Evolutionary conservation across 2,113 vertebrate genomes (phyloP).

Genomic region (Python bivittatus): DNA sequence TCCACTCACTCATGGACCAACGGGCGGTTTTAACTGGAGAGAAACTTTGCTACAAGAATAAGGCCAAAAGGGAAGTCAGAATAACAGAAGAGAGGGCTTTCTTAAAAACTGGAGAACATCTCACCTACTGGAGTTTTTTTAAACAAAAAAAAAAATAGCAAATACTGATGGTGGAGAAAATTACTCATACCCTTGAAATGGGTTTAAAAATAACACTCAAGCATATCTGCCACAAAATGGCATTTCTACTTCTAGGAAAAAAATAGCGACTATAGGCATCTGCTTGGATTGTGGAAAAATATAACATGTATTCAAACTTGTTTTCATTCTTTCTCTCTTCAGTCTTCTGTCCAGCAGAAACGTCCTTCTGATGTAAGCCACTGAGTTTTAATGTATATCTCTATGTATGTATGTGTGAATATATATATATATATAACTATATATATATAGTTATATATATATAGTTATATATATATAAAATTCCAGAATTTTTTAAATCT

Average conservation of each 20-base stretch:
- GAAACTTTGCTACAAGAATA: constrained; percentile 91
- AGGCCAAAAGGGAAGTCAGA: not conserved
- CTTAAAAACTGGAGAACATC: constrained; percentile 24
- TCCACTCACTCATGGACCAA: constrained; percentile 95
- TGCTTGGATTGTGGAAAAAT: constrained; percentile 13
- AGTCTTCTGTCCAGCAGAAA: not conserved
- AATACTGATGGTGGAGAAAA: constrained; percentile 42
- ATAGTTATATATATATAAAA: not conserved
- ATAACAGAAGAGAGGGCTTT: constrained; percentile 40
- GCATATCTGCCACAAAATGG: constrained; percentile 55
- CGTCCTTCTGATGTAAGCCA: constrained; percentile 30
- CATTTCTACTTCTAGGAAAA: not conserved
- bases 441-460: not conserved
- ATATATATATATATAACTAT: not conserved
- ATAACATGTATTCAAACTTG: not conserved
- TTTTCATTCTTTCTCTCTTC: not conserved
- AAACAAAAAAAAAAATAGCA: not conserved
- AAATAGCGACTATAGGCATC: constrained; percentile 34
- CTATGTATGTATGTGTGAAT: not conserved
- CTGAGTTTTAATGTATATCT: constrained; percentile 19
- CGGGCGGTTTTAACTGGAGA: constrained; percentile 98
- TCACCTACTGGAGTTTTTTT: not conserved
- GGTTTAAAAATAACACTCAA: constrained; percentile 53
- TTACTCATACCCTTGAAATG: constrained; percentile 15
- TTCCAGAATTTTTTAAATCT: not conserved